Conservation (phyloP, 92 coral and sea anemone species). For the Phymanthus crucifer region DNA sequence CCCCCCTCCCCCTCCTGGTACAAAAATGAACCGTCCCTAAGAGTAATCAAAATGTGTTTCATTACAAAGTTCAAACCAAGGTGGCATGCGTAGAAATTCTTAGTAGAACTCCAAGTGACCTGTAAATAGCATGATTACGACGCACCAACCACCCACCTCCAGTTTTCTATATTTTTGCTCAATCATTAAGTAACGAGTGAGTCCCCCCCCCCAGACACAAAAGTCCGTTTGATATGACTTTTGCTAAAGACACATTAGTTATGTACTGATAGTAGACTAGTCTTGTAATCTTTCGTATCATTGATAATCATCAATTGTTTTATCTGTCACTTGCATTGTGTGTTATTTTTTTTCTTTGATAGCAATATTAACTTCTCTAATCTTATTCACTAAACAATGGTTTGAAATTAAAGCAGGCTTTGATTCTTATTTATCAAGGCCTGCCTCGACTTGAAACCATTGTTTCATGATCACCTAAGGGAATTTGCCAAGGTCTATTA, state of each 20-base stretch:
- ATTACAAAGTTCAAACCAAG: neutral
- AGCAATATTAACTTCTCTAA: neutral
- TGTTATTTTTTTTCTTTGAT: neutral
- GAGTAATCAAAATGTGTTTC: neutral
- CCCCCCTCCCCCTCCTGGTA: too few relatives aligned
- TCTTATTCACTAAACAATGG: too few relatives aligned
- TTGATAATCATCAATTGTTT: conserved; percentile 4
- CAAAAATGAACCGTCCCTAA: too few relatives aligned
- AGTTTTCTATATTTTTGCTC: conserved; percentile 14
- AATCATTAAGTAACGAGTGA: neutral
- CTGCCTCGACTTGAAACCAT: too few relatives aligned
- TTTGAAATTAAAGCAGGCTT: too few relatives aligned
- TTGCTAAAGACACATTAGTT: neutral
- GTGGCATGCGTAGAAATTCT: neutral
- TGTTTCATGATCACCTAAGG: too few relatives aligned
- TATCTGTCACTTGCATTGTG: neutral
- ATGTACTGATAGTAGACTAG: neutral
- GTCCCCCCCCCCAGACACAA: conserved; percentile 2
- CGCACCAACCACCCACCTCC: neutral
- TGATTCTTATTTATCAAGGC: too few relatives aligned
- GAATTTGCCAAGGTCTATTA: too few relatives aligned
- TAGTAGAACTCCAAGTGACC: neutral
- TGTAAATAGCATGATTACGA: neutral
- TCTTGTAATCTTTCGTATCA: conserved; percentile 10
- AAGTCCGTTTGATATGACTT: conserved; percentile 11